Evolutionary conservation across 2,888 invertebrate species (phyloP).

Genomic region (Chymomyza amoena): DNA sequence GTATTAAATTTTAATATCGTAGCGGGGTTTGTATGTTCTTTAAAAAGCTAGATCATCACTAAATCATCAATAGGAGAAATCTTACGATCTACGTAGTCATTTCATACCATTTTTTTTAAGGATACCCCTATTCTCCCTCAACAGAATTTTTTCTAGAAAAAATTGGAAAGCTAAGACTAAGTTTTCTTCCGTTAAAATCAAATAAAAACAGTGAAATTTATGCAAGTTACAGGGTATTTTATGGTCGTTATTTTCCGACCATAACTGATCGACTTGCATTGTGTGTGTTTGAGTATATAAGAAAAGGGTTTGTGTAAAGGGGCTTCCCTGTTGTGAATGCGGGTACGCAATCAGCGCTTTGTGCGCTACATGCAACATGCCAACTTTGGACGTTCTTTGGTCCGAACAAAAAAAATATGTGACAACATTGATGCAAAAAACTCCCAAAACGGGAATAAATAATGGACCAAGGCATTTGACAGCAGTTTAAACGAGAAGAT

Average conservation of each 20-base stretch:
- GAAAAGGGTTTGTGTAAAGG: conserved; percentile 14
- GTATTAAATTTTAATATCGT: no score
- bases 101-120: no score
- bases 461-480: neutral
- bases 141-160: no score
- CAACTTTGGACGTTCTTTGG: conserved; percentile 8
- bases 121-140: no score
- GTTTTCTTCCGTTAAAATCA: no score
- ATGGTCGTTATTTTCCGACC: neutral
- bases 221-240: neutral
- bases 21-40: no score
- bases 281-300: conserved; percentile 2
- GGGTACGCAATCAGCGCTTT: conserved; percentile 54
- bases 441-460: conserved; percentile 6
- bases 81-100: no score
- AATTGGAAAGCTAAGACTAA: no score
- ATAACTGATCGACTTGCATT: no score
- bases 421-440: conserved; percentile 20
- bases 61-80: no score
- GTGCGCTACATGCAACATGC: conserved; percentile 34
- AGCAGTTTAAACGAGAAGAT: conserved; percentile 9
- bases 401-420: conserved; percentile 1
- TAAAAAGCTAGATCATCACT: no score
- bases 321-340: neutral
- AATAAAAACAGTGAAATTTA: no score